Base-by-base conservation (phyloP, 2,113 vertebrate genomes). In the Neopipo cinnamomea region DNA sequence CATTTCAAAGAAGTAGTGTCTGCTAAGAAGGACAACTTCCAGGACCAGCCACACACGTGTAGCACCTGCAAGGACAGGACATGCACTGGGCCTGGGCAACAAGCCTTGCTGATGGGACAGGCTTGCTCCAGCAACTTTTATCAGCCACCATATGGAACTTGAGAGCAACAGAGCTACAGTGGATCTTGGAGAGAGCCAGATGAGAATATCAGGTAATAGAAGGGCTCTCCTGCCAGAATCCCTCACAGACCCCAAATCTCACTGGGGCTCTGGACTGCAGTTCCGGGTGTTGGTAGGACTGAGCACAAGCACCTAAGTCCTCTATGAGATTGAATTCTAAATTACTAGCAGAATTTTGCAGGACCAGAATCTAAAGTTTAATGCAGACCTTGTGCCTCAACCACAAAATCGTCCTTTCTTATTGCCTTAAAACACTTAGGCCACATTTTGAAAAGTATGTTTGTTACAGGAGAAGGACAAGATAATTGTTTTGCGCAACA, bases 91-190 rank as follows among this genome's bases (percentile, higher is more conserved):
- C 9, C 63, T 55, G 47, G 71, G 55, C 76, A 78, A 6, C 2
- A 25, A 68, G 49, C 50, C 50, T 55, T 46, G 68, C 61, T 46
- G n/a, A 56, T 0, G 0, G 35, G 46, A 76, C 30, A 23, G 56
- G n/a, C 1, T 2, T 12, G 25, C 41, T 17, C 30, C 39, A 56
- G 75, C 23, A 72, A 28, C 24, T 68, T 56, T 28, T 22, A 47
- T 17, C 71, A 49, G 21, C 30, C 53, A 73, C 22, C 35, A 12
- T 0, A 2, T 0, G 81, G 37, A 62, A 41, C 12, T 2, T 23
- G 17, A 46, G 49, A 72, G 58, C 49, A 78, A 46, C 46, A 76
- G 58, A 82, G 41, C 18, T 44, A 61, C 77, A 81, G 24, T 1
- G 13, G 19, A 58, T 30, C 31, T 50, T 31, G 41, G 39, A 87